Conservation (phyloP, 2,888 invertebrate genomes). For the Philonicus albiceps region DNA sequence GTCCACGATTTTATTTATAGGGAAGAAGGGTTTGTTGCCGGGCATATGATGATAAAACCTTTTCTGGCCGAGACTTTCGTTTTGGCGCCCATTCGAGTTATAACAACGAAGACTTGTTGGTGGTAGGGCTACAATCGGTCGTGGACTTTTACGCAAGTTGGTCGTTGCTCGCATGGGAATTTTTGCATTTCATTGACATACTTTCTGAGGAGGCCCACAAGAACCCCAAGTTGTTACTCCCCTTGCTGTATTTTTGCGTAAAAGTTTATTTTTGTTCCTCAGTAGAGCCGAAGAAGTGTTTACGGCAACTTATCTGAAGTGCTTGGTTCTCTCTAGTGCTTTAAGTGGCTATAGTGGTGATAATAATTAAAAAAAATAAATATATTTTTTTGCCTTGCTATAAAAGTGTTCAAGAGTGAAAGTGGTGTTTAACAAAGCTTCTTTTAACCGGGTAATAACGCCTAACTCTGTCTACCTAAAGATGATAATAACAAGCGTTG, state of each 20-base stretch:
- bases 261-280: not conserved
- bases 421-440: not conserved
- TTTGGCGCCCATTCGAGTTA: conserved; percentile 31
- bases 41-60: not conserved
- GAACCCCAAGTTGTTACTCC: not conserved
- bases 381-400: not conserved
- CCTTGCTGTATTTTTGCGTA: not conserved
- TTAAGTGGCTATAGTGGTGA: not conserved
- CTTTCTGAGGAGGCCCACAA: not conserved
- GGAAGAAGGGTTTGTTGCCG: conserved; percentile 6
- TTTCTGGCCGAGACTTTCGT: not conserved
- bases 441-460: not conserved
- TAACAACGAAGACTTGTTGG: conserved; percentile 11
- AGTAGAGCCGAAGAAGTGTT: not conserved
- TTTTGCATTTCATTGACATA: conserved; percentile 20
- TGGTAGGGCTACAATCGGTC: conserved; percentile 8
- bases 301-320: not conserved
- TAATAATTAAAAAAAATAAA: not conserved
- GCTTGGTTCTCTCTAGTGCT: not conserved
- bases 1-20: not conserved
- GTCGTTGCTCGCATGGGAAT: not conserved
- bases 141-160: conserved; percentile 23
- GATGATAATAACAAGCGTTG: not conserved
- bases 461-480: not conserved
- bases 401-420: not conserved